Evolutionary conservation across 2,113 vertebrate genomes (phyloP), one percentile per base, ranked within the genome.

Genomic region (Chelonoidis abingdonii): DNA sequence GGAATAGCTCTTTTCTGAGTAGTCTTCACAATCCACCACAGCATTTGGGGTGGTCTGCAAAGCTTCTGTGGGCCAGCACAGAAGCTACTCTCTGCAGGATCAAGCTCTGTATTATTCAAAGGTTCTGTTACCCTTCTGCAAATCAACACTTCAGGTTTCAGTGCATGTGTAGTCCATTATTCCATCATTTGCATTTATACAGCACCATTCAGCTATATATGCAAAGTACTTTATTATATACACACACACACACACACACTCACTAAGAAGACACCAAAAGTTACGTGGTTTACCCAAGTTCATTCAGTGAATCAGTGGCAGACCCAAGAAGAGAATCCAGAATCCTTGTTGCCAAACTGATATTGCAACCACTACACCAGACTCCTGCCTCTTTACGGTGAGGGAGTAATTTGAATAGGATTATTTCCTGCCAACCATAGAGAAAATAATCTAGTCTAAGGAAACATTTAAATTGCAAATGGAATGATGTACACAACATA

Each of bases 381-480:
- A 22, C 35, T 41, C 21, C 8, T 21, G 8, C n/a, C n/a, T 41
- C 16, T 80, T 90, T 81, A 80, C 95, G 86, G 53, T 54, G 53
- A 54, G 14, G 21, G 38, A 75, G n/a, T n/a, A 0, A 62, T 92
- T 44, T 90, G 21, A 54, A 5, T 59, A 56, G 41, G 9, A 89
- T 29, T 3, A 69, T 17, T 93, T 94, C 93, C 75, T 27, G 92
- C 83, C 5, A 53, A 91, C 57, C 83, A 57, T 21, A 85, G 10
- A 9, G 49, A 44, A 56, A 75, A 75, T 75, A 57, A 16, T 54
- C 59, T 90, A 22, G 59, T 93, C 53, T 69, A 89, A 87, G 19
- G 94, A 92, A 17, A 52, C 57, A 93, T 85, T 93, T 93, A 86
- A 92, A 83, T 80, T 90, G 87, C 52, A 95, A 95, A 92, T 80